Conservation (phyloP, 1,140 invertebrate genomes). For the Drosophila sulfurigaster region DNA sequence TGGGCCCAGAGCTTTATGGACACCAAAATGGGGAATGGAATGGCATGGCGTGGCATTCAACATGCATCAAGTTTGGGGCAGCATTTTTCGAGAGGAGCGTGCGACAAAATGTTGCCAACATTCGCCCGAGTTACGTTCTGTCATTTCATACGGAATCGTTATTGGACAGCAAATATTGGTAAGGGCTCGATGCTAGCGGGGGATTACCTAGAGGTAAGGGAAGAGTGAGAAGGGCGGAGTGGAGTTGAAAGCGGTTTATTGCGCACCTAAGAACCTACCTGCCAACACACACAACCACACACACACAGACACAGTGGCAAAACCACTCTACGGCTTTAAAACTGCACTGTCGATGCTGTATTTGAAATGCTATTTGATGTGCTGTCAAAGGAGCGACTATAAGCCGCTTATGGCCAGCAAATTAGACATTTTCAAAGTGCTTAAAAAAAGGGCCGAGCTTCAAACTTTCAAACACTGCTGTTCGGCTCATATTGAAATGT, state of each 20-base stretch:
- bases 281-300: background rate
- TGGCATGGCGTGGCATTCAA: background rate
- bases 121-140: background rate
- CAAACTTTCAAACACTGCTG: background rate
- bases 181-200: slow-evolving; percentile 21
- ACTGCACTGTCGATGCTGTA: slow-evolving; percentile 32
- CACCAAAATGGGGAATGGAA: slow-evolving; percentile 10
- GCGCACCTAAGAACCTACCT: slow-evolving; percentile 20
- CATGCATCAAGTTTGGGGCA: slow-evolving; percentile 26
- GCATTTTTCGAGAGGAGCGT: slow-evolving; percentile 33
- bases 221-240: background rate
- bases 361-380: slow-evolving; percentile 75
- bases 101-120: background rate
- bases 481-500: background rate
- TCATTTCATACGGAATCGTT: background rate
- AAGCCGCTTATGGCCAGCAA: slow-evolving; percentile 77
- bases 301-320: background rate
- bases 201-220: slow-evolving; percentile 44
- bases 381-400: slow-evolving; percentile 34
- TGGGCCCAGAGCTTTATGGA: slow-evolving; percentile 12
- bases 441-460: slow-evolving; percentile 7
- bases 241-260: slow-evolving; percentile 44
- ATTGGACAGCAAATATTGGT: slow-evolving; percentile 50
- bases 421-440: slow-evolving; percentile 67
- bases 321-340: slow-evolving; percentile 50